Evolutionary conservation across 2,888 invertebrate species (phyloP), one percentile per base, ranked within the genome.

Genomic region (Tachystola acroxantha): DNA sequence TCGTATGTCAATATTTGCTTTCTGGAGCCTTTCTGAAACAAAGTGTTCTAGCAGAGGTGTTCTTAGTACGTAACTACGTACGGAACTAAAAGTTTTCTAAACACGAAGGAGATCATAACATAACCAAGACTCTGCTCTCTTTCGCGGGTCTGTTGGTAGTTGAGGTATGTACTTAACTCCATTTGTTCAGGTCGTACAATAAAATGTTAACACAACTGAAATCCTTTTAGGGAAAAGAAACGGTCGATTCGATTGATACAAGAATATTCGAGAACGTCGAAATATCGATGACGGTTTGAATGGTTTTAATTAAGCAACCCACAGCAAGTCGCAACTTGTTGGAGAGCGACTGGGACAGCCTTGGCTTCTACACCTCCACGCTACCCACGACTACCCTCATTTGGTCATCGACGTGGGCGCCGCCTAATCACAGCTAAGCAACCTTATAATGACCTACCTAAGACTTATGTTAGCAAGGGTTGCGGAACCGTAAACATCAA

Each of bases 361-460:
- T 86, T 85, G 85, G 77, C 71, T 77, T 62, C 71, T 64, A 76
- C 85, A 79, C 85, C 85, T 84, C 82, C 85, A 70, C 63, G 67
- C 85, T 69, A 55, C 86, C 85, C 84, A 86, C 85, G 77, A 46
- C 71, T 78, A 85, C 85, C 84, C 84, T 77, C 82, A 82, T 85
- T 85, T 85, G 86, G 85, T 75, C 84, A 82, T 68, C 65, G 49
- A 61, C 63, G 85, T 86, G 72, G 85, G 85, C 73, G 75, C 68
- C 43, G 63, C 62, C 82, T 82, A 80, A 84, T 79, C 75, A 55
- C 64, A 57, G 64, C 79, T 76, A 74, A 82, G 64, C 78, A 80
- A 73, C 78, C 73, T 82, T 80, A 82, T 80, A 77, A 77, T 72
- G 73, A 73, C 69, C 73, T 58, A 45, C 62, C 66, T 73, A 75